These are phyloP conservation scores for Pachycephus smyrnensis DNA, from an alignment of 2,888 invertebrate genomes.

Conservation along the genomic window DNA sequence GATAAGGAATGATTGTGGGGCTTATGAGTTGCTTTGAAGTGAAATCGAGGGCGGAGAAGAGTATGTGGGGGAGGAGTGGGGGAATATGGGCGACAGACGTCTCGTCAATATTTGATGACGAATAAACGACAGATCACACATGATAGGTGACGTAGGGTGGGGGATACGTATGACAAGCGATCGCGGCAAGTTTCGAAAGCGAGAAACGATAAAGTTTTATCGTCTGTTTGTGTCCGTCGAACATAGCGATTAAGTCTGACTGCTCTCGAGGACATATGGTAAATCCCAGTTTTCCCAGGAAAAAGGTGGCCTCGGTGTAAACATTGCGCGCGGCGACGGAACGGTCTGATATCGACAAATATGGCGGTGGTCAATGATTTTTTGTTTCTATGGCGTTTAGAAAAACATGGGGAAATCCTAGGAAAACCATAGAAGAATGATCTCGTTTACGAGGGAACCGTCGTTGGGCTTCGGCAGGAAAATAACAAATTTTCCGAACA, in stretches of 20 bases:
- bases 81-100: slow-evolving; percentile 40
- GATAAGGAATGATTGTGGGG: not conserved
- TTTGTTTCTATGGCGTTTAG: not conserved
- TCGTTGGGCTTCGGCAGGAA: not conserved
- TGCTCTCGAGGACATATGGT: slow-evolving; percentile 11
- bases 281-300: not conserved
- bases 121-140: slow-evolving; percentile 23
- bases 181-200: slow-evolving; percentile 34
- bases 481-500: not conserved
- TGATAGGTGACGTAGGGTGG: not conserved
- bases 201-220: slow-evolving; percentile 51
- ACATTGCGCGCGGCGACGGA: not conserved
- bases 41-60: not conserved
- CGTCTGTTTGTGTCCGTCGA: slow-evolving; percentile 37
- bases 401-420: not conserved
- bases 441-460: not conserved
- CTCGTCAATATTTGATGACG: slow-evolving; percentile 46
- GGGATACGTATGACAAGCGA: not conserved
- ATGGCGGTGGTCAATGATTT: not conserved
- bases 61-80: not conserved
- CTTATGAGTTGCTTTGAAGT: not conserved
- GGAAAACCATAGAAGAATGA: not conserved
- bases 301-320: not conserved
- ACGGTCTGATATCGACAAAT: not conserved
- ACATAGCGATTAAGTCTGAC: not conserved